Evolutionary conservation across 2,113 vertebrate species (phyloP).

Genomic region (Labeo catla): DNA sequence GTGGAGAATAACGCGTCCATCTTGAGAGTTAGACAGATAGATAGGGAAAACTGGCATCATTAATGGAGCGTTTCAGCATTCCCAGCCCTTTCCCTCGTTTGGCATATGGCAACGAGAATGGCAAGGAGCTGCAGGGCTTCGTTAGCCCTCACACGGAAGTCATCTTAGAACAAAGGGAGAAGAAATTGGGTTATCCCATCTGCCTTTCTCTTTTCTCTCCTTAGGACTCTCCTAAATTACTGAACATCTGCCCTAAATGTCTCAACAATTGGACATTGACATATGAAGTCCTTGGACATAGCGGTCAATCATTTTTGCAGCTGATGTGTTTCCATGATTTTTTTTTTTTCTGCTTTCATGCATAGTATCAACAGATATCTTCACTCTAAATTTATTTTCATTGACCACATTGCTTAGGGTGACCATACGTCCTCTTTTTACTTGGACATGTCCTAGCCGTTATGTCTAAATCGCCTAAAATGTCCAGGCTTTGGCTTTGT

Average conservation of each 20-base stretch:
- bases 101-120: conserved; percentile 60
- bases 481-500: no score
- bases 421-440: background rate
- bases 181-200: conserved; percentile 49
- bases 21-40: conserved; percentile 44
- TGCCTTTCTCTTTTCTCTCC: conserved; percentile 24
- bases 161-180: conserved; percentile 55
- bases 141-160: conserved; percentile 53
- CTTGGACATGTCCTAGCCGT: background rate
- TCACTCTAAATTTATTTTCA: background rate
- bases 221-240: conserved; percentile 17
- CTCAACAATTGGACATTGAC: background rate
- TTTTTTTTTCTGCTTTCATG: background rate
- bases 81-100: conserved; percentile 34
- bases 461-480: no score
- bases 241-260: conserved; percentile 6
- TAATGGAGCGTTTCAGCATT: conserved; percentile 50
- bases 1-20: conserved; percentile 2
- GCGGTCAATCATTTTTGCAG: background rate
- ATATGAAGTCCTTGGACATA: no score
- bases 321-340: background rate
- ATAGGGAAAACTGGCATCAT: conserved; percentile 51
- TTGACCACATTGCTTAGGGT: background rate
- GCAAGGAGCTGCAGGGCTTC: conserved; percentile 56
- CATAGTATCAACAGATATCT: background rate